Evolutionary conservation across 2,888 invertebrate species (phyloP).

Genomic region (Lithophane socia): DNA sequence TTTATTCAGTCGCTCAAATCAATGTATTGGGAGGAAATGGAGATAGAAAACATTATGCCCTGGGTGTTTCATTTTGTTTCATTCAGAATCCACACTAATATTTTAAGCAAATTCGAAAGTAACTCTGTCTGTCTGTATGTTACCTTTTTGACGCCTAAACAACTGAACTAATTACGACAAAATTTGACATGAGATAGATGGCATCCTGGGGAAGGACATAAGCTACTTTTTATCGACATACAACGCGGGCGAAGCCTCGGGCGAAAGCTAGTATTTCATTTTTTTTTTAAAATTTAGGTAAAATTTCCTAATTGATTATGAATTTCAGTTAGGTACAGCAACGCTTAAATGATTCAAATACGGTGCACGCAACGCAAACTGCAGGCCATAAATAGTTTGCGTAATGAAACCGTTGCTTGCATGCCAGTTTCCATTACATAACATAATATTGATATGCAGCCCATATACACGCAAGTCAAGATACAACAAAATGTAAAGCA

Average conservation of each 20-base stretch:
- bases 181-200: too few species aligned
- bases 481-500: not conserved
- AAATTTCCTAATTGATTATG: too few species aligned
- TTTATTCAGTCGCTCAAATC: not conserved
- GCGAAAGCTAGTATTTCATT: not conserved
- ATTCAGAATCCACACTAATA: not conserved
- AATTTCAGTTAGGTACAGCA: not conserved
- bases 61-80: not conserved
- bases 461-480: constrained; percentile 17
- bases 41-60: not conserved
- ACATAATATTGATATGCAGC: constrained; percentile 14
- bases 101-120: too few species aligned
- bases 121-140: too few species aligned
- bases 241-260: too few species aligned
- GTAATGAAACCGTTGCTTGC: constrained; percentile 24
- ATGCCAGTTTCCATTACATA: constrained; percentile 33
- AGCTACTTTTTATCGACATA: too few species aligned
- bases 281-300: not conserved
- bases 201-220: too few species aligned
- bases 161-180: too few species aligned
- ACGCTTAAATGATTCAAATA: constrained; percentile 16
- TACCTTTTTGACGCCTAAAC: too few species aligned
- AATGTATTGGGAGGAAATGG: not conserved
- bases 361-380: not conserved
- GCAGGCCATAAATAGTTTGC: constrained; percentile 23